Evolutionary conservation across 1,140 invertebrate species (phyloP), one percentile per base, ranked within the genome.

Genomic region (Drosophila pectinifera): DNA sequence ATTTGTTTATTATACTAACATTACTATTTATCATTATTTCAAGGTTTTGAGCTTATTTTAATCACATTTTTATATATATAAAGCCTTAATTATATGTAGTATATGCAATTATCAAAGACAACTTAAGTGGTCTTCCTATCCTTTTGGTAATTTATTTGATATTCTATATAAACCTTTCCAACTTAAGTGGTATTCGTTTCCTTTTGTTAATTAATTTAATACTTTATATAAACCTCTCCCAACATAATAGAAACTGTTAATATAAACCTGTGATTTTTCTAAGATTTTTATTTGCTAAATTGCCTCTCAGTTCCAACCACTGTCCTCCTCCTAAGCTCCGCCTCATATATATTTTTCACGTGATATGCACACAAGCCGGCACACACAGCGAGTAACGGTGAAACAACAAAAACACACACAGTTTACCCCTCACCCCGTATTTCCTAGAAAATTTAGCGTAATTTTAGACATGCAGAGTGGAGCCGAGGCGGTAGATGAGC

Each of bases 401-500:
- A n/a, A 80, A 70, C 58, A 74, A 76, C 58, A 76, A 75, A 69
- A 26, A 14, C 31, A 55, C 36, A 68, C 54, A 68, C 16, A 68
- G 31, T 18, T 2, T 2, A 18, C 11, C 13, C 28, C 62, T 38
- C 34, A 46, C 18, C 26, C 28, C 42, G 28, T 6, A 10, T 14
- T 38, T 26, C 31, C 36, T 31, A 26, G 24, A 31, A 41, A 69
- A 75, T 57, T 58, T 61, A 58, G 65, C 39, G 79, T 82, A 82
- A 85, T 78, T 86, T 78, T 74, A 81, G 78, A 78, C 78, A 70
- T 78, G 74, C 68, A 65, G 58, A 41, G 24, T 74, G 59, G 49
- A 31, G 10, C 42, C 31, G 39, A 26, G 28, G 28, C 18, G 13
- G 22, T 45, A 18, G 48, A 31, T 28, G 24, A 42, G 24, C 5